Conservation (phyloP, 1,140 invertebrate species). For the Zophobas morio region DNA sequence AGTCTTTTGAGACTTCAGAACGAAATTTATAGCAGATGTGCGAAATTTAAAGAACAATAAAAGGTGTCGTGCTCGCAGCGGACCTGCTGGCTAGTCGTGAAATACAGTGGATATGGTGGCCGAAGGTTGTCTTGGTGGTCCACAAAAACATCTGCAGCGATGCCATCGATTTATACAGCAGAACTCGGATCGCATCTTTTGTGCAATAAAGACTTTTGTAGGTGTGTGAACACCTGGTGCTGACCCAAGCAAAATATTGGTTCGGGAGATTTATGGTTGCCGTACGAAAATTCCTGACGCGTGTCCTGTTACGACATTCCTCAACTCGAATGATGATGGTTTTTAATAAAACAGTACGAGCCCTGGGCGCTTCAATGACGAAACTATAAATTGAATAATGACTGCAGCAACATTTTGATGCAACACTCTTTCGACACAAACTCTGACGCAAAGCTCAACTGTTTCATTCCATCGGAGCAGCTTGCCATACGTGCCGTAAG, state of each 20-base stretch:
- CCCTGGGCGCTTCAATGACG: conserved; percentile 49
- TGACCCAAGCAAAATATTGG: neutral
- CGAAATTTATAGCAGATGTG: conserved; percentile 45
- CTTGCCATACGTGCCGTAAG: neutral
- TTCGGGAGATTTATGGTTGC: conserved; percentile 23
- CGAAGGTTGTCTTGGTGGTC: conserved; percentile 11
- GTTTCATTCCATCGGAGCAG: conserved; percentile 43
- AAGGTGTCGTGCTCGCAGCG: conserved; percentile 25
- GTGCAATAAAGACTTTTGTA: conserved; percentile 51
- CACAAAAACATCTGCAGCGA: conserved; percentile 37
- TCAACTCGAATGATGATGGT: conserved; percentile 30
- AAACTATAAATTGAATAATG: conserved; percentile 55
- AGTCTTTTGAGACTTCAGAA: neutral
- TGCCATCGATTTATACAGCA: conserved; percentile 10
- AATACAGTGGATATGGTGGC: neutral
- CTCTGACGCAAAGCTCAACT: conserved; percentile 51
- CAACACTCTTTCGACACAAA: conserved; percentile 51
- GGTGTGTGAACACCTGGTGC: conserved; percentile 50
- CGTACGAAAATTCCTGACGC: conserved; percentile 4
- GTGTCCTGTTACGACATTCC: conserved; percentile 21
- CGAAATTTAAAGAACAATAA: conserved; percentile 40
- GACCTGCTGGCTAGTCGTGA: conserved; percentile 39
- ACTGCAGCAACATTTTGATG: conserved; percentile 54
- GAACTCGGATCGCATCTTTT: conserved; percentile 46
- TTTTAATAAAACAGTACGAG: conserved; percentile 37